Percentiles rank a stretch among this genome's conserved stretches.
Evolutionary conservation across 2,113 vertebrate species (phyloP).

Genomic region (Halcyon senegalensis): DNA sequence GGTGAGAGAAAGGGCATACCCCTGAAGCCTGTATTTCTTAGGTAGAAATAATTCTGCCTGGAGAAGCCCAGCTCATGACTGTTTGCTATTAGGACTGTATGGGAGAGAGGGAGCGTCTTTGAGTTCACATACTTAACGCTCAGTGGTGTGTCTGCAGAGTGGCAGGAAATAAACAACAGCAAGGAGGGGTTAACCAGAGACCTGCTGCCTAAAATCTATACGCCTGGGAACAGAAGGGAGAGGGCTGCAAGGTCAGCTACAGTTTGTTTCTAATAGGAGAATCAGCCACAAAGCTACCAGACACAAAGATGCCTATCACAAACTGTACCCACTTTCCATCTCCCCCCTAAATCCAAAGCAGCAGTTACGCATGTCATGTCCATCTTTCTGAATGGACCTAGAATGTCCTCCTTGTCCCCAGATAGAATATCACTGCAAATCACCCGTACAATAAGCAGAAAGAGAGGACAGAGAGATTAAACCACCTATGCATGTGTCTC

Average conservation of each 20-base stretch:
- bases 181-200: slow-evolving; percentile 46
- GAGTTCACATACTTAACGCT: slow-evolving; percentile 47
- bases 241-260: background rate
- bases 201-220: slow-evolving; percentile 43
- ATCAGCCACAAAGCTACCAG: background rate
- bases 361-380: background rate
- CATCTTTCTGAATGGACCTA: background rate
- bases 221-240: background rate
- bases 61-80: slow-evolving; percentile 19
- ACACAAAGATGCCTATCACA: background rate
- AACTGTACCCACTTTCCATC: background rate
- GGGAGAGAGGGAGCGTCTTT: slow-evolving; percentile 2
- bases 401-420: background rate
- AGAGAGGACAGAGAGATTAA: background rate
- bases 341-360: background rate
- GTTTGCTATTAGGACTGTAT: slow-evolving; percentile 8
- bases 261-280: background rate
- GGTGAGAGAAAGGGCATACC: slow-evolving; percentile 47
- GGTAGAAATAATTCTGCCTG: slow-evolving; percentile 32
- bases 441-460: background rate
- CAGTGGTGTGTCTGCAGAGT: slow-evolving; percentile 18
- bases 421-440: background rate
- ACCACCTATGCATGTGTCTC: background rate
- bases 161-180: slow-evolving; percentile 45
- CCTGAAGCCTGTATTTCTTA: slow-evolving; percentile 17